Percentiles rank a stretch among this genome's conserved stretches.
phyloP scores from a whole-genome alignment of 2,797 vertebrate species.

The Acestrorhynchus altus region DNA sequence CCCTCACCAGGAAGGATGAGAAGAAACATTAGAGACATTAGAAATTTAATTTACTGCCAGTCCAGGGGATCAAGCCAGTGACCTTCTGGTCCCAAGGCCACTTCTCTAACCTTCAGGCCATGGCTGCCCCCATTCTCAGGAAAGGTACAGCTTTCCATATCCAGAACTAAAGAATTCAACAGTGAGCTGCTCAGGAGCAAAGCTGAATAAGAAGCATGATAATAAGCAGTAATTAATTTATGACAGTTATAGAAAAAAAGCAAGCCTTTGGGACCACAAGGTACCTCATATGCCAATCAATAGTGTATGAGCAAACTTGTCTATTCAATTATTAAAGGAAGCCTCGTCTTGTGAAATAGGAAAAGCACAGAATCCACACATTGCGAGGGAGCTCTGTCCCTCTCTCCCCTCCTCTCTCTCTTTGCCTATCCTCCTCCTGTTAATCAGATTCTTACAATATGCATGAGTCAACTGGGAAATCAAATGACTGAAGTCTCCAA shows the following conservation, averaged over 20 bases:
- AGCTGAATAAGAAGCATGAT: not conserved
- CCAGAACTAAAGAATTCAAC: no score
- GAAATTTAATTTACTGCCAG: no score
- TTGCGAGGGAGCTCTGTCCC: not conserved
- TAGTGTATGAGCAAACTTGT: conserved; percentile 29
- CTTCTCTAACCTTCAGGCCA: no score
- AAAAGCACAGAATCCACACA: conserved; percentile 4
- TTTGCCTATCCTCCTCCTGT: not conserved
- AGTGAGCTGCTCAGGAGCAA: no score
- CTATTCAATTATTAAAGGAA: conserved; percentile 49
- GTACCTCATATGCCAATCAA: conserved; percentile 30
- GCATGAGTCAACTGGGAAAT: conserved; percentile 8
- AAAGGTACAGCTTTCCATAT: no score
- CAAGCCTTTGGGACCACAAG: not conserved
- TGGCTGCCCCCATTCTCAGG: no score
- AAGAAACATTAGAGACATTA: no score
- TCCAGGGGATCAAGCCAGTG: no score
- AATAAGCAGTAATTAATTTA: conserved; percentile 6
- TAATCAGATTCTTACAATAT: conserved; percentile 35
- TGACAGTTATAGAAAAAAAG: not conserved
- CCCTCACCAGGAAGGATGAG: no score
- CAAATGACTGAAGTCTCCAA: not conserved
- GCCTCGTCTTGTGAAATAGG: conserved; percentile 8
- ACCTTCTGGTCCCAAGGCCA: no score
- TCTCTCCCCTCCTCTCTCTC: not conserved